Base-by-base conservation (phyloP, 2,113 vertebrate genomes). In the Hippoglossus stenolepis region DNA sequence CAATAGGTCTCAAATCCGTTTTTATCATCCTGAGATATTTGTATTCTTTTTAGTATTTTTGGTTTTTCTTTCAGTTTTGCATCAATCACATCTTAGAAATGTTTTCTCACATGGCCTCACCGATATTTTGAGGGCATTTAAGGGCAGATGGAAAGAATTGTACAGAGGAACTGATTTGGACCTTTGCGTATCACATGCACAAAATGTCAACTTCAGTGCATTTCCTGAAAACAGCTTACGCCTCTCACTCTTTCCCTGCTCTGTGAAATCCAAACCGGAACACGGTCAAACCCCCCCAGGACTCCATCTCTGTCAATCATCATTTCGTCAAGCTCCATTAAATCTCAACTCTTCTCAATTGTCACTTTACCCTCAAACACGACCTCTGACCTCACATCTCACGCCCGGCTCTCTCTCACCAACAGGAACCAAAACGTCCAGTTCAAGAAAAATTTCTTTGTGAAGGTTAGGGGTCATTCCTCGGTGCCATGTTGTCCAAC, bases 301-400 rank as follows among this genome's bases (percentile, higher is more conserved):
- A 70, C 70, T 71, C 51, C 40, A 64, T 65, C 70, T 77, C 26
- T 1, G 0, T 82, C 74, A 51, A 65, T 82, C 75, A 79, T 65
- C 72, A 43, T 65, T 73, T 75, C 6, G 73, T 88, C 64, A 80
- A 64, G 78, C 79, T 74, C 72, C 82, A 85, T 89, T 83, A 85
- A 86, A 71, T 59, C 28, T 61, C 62, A 77, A 47, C 43, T 63
- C 57, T 40, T 70, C 45, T 84, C 65, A 75, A 60, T 79, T 63
- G 67, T 74, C 61, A 60, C 72, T 62, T 75, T 56, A 73, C 45
- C 71, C 65, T 79, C 63, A 65, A 80, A 80, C 45, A 31, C 51
- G 80, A 88, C 87, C 83, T 38, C 58, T 85, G 77, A 83, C 78
- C 65, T 77, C 71, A n/a, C 3, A 70, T 17, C 58, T 59, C 66